Evolutionary conservation across 1,140 invertebrate genomes (phyloP), one percentile per base, ranked within the genome.

Genomic region (Propsilocerus akamusi): DNA sequence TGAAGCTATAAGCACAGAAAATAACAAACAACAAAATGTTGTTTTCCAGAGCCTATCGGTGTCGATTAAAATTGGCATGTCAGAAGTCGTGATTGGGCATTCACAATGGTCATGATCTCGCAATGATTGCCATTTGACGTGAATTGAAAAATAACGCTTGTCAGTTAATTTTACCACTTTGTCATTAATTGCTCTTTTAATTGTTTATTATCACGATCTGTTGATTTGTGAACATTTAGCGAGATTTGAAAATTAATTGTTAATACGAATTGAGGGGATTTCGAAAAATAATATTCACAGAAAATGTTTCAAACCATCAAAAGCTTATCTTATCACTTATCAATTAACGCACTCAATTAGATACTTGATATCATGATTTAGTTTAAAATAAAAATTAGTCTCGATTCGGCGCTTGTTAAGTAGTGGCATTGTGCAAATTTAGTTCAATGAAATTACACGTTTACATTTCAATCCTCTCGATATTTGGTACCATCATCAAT

Each of bases 151-250:
- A 41, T 41, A n/a, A n/a, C n/a, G n/a, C 34, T 41, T 20, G 34
- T 41, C 34, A 41, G 34, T 41, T 41, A 41, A 41, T 37, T 37
- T 17, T 37, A 14, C n/a, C 14, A 37, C 22, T 37, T 41, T 41
- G 34, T 5, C 22, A 8, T 20, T 12, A 12, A n/a, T 12, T 30
- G 28, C 10, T 30, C 14, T 30, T 30, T 12, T 30, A 12, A n/a
- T 7, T 10, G 14, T 12, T 12, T 30, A 12, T n/a, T 30, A 30
- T 12, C 28, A 30, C 14, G 28, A 30, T 30, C 11, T 12, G 11
- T 30, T 30, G 28, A 2, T 8, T 30, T 8, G 28, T 30, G 28
- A 12, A 12, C 14, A 12, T 30, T 12, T 30, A 30, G 14, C 28
- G n/a, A n/a, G n/a, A n/a, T n/a, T 30, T 30, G 11, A 30, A 3